Conservation (phyloP, 2,113 vertebrate species). For the Bostrychus sinensis region DNA sequence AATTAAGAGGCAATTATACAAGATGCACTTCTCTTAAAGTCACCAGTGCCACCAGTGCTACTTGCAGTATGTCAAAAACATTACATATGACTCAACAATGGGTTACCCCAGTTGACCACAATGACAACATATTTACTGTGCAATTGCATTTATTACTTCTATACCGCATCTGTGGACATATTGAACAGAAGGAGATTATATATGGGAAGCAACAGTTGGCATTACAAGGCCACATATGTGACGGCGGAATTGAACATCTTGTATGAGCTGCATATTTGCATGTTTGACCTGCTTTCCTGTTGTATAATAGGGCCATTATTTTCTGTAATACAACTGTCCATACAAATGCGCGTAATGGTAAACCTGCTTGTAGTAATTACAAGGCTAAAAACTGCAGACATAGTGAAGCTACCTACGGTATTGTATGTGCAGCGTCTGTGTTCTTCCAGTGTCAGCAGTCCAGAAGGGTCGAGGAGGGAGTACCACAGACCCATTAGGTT, state of each 20-base stretch:
- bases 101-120: not conserved
- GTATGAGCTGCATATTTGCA: not conserved
- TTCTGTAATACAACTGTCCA: not conserved
- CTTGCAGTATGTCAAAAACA: too few relatives aligned
- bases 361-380: constrained; percentile 1
- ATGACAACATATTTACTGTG: too few relatives aligned
- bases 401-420: constrained; percentile 35
- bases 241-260: not conserved
- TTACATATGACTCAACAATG: not conserved
- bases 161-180: not conserved
- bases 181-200: not conserved
- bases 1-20: not conserved
- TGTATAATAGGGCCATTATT: not conserved
- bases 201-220: too few relatives aligned
- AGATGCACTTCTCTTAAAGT: not conserved
- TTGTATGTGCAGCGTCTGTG: constrained; percentile 7
- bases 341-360: constrained; percentile 2
- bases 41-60: not conserved
- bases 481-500: constrained; percentile 52
- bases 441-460: constrained; percentile 63
- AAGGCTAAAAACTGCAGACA: constrained; percentile 24
- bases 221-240: not conserved
- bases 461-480: constrained; percentile 59
- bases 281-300: not conserved
- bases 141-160: not conserved